phyloP scores from a whole-genome alignment of 2,888 invertebrate genomes.

The Catocala nupta region DNA sequence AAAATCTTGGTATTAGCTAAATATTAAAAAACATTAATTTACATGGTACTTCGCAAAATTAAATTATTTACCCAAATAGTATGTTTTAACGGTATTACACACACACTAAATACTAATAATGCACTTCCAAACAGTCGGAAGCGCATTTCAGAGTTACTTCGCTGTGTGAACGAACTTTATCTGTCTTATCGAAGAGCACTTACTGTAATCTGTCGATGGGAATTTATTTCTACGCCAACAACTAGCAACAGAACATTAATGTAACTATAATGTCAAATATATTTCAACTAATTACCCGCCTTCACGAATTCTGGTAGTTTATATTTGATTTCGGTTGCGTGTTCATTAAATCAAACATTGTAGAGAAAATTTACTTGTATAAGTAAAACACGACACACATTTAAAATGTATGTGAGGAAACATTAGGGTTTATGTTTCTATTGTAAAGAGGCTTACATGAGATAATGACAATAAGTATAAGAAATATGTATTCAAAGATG shows the following conservation, averaged over 20 bases:
- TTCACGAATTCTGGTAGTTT: constrained; percentile 36
- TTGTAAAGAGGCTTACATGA: constrained; percentile 45
- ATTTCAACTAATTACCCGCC: constrained; percentile 44
- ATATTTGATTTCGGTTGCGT: constrained; percentile 25
- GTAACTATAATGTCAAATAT: constrained; percentile 52
- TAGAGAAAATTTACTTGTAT: constrained; percentile 9
- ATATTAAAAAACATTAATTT: no score
- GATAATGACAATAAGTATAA: constrained; percentile 59
- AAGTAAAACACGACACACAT: constrained; percentile 17
- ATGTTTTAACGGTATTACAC: constrained; percentile 3
- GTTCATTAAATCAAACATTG: constrained; percentile 42
- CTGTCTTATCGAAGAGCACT: constrained; percentile 70
- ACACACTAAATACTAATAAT: constrained; percentile 35
- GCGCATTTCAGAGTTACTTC: constrained; percentile 53
- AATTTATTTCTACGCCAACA: constrained; percentile 62
- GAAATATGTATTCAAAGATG: constrained; percentile 52
- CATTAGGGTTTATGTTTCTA: constrained; percentile 42
- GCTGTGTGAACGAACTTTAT: constrained; percentile 73
- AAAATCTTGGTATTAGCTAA: no score
- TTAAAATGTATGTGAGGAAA: constrained; percentile 26
- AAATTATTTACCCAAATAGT: background rate
- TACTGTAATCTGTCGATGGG: constrained; percentile 71
- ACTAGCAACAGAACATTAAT: constrained; percentile 53
- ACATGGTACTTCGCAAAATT: no score
- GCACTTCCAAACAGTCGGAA: constrained; percentile 57